Evolutionary conservation across 2,113 vertebrate genomes (phyloP).

Genomic region (Sakesphorus luctuosus): DNA sequence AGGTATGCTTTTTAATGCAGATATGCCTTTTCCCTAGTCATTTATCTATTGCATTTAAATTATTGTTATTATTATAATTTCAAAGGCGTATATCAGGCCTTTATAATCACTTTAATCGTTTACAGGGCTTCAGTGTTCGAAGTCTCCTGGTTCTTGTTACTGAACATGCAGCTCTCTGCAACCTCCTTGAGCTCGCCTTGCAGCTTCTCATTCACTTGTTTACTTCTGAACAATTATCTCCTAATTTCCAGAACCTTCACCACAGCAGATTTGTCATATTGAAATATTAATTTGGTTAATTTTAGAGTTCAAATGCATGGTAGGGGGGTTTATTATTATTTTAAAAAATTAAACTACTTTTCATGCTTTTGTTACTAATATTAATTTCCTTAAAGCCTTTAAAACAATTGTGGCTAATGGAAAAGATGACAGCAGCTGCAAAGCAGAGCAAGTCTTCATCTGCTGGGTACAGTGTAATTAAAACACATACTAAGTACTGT

Average conservation of each 20-base stretch:
- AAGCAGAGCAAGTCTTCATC: neutral
- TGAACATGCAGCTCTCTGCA: neutral
- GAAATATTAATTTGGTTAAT: neutral
- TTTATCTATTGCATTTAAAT: neutral
- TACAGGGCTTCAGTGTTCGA: neutral
- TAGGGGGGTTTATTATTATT: neutral
- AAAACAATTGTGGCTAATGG: neutral
- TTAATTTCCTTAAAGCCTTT: conserved; percentile 11
- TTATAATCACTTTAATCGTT: neutral
- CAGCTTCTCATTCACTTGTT: neutral
- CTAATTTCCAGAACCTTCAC: neutral
- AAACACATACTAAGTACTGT: neutral
- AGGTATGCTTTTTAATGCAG: neutral
- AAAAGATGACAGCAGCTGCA: neutral
- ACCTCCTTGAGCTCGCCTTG: neutral
- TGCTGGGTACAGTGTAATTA: neutral
- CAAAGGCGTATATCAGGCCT: neutral
- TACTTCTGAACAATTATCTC: neutral
- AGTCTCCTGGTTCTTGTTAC: neutral
- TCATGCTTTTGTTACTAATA: neutral
- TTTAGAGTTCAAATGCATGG: neutral
- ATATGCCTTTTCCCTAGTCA: neutral
- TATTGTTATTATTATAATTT: neutral
- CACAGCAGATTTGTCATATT: neutral
- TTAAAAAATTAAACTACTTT: neutral